phyloP scores from a whole-genome alignment of 2,797 vertebrate species.

The Anableps anableps region DNA sequence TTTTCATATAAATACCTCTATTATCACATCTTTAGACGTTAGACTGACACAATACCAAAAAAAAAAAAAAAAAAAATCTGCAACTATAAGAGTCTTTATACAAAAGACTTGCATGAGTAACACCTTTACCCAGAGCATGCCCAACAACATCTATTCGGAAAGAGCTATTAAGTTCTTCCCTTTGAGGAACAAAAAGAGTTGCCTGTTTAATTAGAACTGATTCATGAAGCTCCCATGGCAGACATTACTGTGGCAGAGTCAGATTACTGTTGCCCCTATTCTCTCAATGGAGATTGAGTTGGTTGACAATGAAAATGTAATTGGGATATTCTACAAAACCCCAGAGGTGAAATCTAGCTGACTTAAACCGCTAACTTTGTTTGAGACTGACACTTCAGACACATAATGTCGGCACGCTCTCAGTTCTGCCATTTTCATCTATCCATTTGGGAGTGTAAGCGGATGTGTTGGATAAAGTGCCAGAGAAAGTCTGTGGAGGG shows the following conservation, averaged over 20 bases:
- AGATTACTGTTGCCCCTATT: constrained; percentile 40
- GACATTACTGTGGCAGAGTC: constrained; percentile 57
- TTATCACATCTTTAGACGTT: not conserved
- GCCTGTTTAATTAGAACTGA: constrained; percentile 61
- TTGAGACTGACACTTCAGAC: constrained; percentile 32
- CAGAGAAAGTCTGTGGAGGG: constrained; percentile 28
- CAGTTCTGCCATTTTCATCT: constrained; percentile 22
- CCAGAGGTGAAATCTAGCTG: constrained; percentile 52
- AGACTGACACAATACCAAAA: not conserved
- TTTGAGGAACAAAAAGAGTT: constrained; percentile 35
- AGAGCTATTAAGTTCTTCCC: constrained; percentile 39
- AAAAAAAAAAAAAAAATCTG: not conserved
- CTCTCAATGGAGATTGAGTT: constrained; percentile 50
- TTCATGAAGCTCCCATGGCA: constrained; percentile 51
- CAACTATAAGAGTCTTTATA: constrained; percentile 13
- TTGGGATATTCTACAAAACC: constrained; percentile 61
- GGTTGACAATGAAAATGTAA: constrained; percentile 51
- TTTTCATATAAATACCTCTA: not conserved
- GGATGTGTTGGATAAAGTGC: constrained; percentile 22
- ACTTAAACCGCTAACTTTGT: constrained; percentile 27
- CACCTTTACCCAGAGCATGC: constrained; percentile 22
- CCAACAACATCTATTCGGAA: constrained; percentile 25
- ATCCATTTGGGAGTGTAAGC: constrained; percentile 8
- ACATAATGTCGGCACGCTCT: constrained; percentile 9
- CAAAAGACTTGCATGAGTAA: constrained; percentile 14